Evolutionary conservation across 2,888 invertebrate genomes (phyloP).

Genomic region (Temnothorax rugatulus): DNA sequence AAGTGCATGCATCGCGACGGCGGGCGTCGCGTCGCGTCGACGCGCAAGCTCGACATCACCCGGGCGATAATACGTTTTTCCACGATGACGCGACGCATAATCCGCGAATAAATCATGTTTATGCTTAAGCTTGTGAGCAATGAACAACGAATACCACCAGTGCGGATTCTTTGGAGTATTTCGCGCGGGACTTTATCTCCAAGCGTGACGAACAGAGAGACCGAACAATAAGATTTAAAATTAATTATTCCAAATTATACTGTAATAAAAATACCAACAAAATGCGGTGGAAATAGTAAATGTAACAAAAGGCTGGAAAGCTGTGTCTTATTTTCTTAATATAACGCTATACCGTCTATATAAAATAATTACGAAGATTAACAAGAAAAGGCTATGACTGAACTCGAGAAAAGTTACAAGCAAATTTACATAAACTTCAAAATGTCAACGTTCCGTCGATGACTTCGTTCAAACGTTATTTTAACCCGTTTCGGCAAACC

Average conservation of each 20-base stretch:
- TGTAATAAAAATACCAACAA: background rate
- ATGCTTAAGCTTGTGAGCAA: conserved; percentile 29
- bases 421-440: conserved; percentile 23
- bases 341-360: background rate
- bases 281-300: background rate
- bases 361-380: background rate
- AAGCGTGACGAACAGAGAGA: background rate
- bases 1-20: conserved; percentile 37
- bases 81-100: conserved; percentile 44
- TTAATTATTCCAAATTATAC: background rate
- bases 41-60: conserved; percentile 40
- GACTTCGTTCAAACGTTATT: conserved; percentile 7
- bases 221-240: background rate
- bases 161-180: conserved; percentile 11
- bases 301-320: background rate
- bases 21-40: conserved; percentile 2
- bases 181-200: background rate
- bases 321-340: background rate
- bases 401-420: background rate
- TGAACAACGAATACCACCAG: conserved; percentile 22
- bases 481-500: background rate
- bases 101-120: conserved; percentile 52
- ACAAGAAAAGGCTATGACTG: background rate
- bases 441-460: conserved; percentile 1
- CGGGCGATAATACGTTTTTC: conserved; percentile 37